phyloP scores from a whole-genome alignment of 2,113 vertebrate species.

The Colinus virginianus region DNA sequence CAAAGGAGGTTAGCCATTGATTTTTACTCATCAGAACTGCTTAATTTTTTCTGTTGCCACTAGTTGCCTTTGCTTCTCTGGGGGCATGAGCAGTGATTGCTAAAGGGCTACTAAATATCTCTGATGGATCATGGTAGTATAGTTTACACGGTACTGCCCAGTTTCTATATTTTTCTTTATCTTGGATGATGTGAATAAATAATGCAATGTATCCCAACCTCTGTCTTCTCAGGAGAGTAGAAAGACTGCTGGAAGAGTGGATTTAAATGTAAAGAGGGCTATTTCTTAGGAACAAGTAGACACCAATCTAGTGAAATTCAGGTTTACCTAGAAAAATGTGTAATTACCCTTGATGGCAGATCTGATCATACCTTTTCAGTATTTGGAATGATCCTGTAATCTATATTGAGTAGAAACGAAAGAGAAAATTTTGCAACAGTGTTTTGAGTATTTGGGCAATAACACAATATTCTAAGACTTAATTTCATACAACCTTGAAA shows the following conservation, averaged over 20 bases:
- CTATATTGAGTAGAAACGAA: background rate
- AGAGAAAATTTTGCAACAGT: background rate
- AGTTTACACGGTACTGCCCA: background rate
- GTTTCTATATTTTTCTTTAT: background rate
- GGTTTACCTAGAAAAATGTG: background rate
- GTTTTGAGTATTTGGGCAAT: background rate
- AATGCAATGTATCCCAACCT: rapidly evolving
- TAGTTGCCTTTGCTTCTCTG: background rate
- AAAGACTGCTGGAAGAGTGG: background rate
- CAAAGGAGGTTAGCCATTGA: background rate
- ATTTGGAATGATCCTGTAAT: background rate
- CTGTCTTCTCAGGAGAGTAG: background rate
- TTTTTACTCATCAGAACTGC: background rate
- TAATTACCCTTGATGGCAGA: background rate
- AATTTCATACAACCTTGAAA: background rate
- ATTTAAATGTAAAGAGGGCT: background rate
- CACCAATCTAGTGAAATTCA: background rate
- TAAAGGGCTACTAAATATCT: background rate
- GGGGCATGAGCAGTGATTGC: background rate
- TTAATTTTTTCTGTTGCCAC: background rate
- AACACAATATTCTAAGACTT: background rate
- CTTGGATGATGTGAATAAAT: background rate
- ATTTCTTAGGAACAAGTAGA: background rate
- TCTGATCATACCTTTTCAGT: background rate
- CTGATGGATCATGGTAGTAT: background rate